Conservation (phyloP, 2,113 vertebrate genomes). For the Panthera leo region DNA sequence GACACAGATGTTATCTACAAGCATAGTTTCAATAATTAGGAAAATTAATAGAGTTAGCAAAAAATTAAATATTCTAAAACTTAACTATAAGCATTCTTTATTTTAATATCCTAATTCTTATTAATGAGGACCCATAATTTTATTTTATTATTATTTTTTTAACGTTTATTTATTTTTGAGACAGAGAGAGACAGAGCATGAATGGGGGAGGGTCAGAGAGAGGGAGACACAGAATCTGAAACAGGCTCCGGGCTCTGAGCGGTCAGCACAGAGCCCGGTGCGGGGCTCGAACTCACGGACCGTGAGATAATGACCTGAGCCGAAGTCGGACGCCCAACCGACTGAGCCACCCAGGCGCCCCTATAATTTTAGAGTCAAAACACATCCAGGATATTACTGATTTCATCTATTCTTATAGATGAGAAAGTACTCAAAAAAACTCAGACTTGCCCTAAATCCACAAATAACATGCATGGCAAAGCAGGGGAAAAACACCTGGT, state of each 20-base stretch:
- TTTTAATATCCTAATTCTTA: neutral
- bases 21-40: neutral
- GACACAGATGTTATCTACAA: neutral
- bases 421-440: neutral
- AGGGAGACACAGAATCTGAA: too few species aligned
- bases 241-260: too few species aligned
- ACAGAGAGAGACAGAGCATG: too few species aligned
- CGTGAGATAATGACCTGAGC: too few species aligned
- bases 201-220: too few species aligned
- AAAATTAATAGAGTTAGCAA: neutral
- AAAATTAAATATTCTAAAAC: neutral
- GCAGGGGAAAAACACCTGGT: neutral
- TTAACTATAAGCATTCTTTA: neutral
- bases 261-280: too few species aligned
- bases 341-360: too few species aligned
- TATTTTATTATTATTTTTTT: neutral
- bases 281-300: too few species aligned
- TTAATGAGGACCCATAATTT: neutral
- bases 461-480: neutral
- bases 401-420: neutral
- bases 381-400: neutral
- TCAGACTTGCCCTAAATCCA: neutral
- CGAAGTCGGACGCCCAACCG: fast-evolving
- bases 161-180: too few species aligned
- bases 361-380: neutral